Percentiles rank a stretch among this genome's conserved stretches.
phyloP scores from a whole-genome alignment of 2,888 invertebrate genomes.

The Leptodirus hochenwartii region DNA sequence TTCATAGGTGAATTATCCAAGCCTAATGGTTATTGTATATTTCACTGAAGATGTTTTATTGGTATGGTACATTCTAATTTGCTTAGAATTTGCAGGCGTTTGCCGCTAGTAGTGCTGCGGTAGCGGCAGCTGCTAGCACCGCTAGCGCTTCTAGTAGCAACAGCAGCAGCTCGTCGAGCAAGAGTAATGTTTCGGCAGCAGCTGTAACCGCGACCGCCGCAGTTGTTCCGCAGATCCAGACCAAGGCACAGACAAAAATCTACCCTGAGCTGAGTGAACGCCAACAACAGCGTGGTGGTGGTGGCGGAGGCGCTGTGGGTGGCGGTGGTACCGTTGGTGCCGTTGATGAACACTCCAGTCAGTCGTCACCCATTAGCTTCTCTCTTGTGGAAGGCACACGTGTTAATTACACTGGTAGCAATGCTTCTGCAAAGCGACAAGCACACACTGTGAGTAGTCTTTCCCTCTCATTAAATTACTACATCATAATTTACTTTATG shows the following conservation, averaged over 20 bases:
- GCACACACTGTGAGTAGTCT: too few relatives aligned
- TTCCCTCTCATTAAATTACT: too few relatives aligned
- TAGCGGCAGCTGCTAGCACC: too few relatives aligned
- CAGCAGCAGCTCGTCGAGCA: constrained; percentile 16
- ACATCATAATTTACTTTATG: too few relatives aligned
- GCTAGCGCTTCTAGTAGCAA: too few relatives aligned
- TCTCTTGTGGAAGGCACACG: constrained; percentile 53
- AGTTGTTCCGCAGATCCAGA: constrained; percentile 46
- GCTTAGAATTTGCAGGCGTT: too few relatives aligned
- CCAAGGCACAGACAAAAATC: constrained; percentile 61
- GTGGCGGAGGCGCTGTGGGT: constrained; percentile 10
- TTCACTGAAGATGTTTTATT: too few relatives aligned
- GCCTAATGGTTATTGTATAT: too few relatives aligned
- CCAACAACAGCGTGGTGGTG: constrained; percentile 16
- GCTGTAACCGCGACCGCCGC: constrained; percentile 16
- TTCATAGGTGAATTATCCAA: too few relatives aligned
- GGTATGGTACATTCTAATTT: too few relatives aligned
- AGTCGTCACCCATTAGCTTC: constrained; percentile 58
- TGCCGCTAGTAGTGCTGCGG: too few relatives aligned
- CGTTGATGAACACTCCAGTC: constrained; percentile 25
- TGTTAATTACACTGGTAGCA: constrained; percentile 39
- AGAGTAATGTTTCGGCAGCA: constrained; percentile 15
- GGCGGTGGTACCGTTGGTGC: constrained; percentile 24
- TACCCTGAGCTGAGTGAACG: constrained; percentile 44
- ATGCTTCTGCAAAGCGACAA: too few relatives aligned